Conservation (phyloP, 2,113 vertebrate genomes). For the Laticauda colubrina region DNA sequence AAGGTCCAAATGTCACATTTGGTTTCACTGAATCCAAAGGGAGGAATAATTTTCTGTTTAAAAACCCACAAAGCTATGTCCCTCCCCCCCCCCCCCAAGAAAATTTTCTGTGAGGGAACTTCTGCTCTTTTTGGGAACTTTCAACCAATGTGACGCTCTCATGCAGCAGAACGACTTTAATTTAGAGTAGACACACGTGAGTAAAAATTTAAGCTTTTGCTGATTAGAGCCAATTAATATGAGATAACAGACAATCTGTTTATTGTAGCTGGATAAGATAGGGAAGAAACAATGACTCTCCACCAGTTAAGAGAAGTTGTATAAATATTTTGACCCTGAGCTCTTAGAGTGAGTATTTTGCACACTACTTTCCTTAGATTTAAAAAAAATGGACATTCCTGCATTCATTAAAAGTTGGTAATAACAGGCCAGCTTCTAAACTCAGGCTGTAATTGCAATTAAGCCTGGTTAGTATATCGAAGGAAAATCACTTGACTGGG, state of each 20-base stretch:
- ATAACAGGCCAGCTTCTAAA: not conserved
- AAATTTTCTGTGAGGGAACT: not conserved
- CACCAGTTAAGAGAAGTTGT: not conserved
- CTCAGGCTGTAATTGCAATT: not conserved
- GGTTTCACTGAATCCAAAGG: not conserved
- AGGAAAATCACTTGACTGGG: not conserved
- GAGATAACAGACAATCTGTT: not conserved
- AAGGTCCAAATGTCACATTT: not conserved
- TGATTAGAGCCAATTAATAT: not conserved
- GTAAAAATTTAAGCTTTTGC: not conserved
- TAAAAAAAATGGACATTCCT: not conserved
- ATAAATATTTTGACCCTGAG: not conserved
- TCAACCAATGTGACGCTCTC: not conserved
- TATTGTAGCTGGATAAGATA: not conserved
- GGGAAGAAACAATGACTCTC: not conserved
- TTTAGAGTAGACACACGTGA: not conserved
- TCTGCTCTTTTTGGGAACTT: not conserved
- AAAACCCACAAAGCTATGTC: not conserved
- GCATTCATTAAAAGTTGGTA: not conserved
- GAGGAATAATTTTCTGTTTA: not conserved
- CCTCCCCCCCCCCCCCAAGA: not conserved
- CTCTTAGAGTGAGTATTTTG: not conserved
- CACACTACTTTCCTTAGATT: not conserved
- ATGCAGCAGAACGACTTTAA: not conserved
- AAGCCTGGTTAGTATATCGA: not conserved